phyloP scores from a whole-genome alignment of 2,888 invertebrate species.

The Eueremaeus valkanovi region DNA sequence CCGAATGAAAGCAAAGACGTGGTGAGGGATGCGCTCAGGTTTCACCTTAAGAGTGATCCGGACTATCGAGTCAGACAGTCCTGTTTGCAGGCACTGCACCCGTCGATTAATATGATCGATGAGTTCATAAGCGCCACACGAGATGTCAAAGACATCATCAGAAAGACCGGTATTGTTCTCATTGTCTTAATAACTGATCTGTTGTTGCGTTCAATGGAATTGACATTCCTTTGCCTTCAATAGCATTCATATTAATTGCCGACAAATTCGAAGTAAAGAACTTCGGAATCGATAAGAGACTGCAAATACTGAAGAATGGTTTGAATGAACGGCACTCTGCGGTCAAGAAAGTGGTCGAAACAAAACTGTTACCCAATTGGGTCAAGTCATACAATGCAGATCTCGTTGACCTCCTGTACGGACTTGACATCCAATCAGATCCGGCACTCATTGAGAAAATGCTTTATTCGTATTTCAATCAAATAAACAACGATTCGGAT shows the following conservation, averaged over 20 bases:
- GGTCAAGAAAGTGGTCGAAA: constrained; percentile 49
- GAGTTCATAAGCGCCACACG: constrained; percentile 67
- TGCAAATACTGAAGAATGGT: constrained; percentile 61
- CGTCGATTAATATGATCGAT: constrained; percentile 65
- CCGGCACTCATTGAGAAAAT: constrained; percentile 1
- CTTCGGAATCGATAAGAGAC: constrained; percentile 63
- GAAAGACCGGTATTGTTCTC: constrained; percentile 56
- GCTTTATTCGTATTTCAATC: constrained; percentile 13
- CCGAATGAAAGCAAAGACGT: constrained; percentile 69
- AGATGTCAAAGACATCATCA: constrained; percentile 72
- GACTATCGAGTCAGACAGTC: constrained; percentile 66
- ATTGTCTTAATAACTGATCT: too few species aligned
- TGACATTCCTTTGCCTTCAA: too few species aligned
- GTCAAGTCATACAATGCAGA: constrained; percentile 27
- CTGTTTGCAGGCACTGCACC: constrained; percentile 68
- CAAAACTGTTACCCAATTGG: constrained; percentile 32
- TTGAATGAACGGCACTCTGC: constrained; percentile 61
- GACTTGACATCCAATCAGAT: constrained; percentile 32
- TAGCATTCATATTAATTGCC: constrained; percentile 57
- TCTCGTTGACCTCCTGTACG: constrained; percentile 16
- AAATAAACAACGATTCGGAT: constrained; percentile 18
- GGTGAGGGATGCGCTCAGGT: constrained; percentile 65
- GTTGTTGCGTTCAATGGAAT: too few species aligned
- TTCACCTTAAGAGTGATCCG: constrained; percentile 69
- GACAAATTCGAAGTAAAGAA: constrained; percentile 58